Percentiles rank a stretch among this genome's conserved stretches.
Conservation (phyloP, 2,797 vertebrate species). For the Rhinoraja longicauda region DNA sequence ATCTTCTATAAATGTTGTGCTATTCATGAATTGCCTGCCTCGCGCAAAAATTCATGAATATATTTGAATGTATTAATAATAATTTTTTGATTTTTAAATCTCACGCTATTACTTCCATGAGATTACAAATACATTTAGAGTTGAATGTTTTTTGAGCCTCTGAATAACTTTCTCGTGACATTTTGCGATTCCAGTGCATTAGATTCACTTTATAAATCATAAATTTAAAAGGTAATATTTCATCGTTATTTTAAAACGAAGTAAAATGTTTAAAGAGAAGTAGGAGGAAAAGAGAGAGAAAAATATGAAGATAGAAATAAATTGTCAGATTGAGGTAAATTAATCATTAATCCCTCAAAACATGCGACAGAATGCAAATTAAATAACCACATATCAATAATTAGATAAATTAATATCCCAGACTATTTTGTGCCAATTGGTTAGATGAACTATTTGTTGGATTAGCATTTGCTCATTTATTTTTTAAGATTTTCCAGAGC, state of each 20-base stretch:
- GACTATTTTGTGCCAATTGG: background rate
- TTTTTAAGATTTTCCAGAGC: background rate
- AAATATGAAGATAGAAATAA: background rate
- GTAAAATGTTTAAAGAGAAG: background rate
- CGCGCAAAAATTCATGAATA: conserved; percentile 36
- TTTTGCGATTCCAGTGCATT: background rate
- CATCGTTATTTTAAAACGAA: background rate
- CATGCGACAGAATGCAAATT: background rate
- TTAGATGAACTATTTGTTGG: background rate
- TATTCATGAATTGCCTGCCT: conserved; percentile 38
- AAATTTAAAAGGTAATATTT: conserved; percentile 4
- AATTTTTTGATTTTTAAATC: conserved; percentile 38
- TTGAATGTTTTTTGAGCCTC: conserved; percentile 1
- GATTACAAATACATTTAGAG: conserved; percentile 33
- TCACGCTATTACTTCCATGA: conserved; percentile 7
- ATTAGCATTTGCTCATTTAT: background rate
- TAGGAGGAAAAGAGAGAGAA: background rate
- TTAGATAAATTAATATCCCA: background rate
- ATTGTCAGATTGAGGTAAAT: background rate
- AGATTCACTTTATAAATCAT: conserved; percentile 8
- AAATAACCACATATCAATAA: background rate
- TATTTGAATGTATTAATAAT: conserved; percentile 39
- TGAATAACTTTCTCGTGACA: conserved; percentile 8
- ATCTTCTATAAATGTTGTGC: conserved; percentile 29
- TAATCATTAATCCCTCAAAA: background rate